phyloP scores from a whole-genome alignment of 1,140 invertebrate species.

The Rhyzopertha dominica region DNA sequence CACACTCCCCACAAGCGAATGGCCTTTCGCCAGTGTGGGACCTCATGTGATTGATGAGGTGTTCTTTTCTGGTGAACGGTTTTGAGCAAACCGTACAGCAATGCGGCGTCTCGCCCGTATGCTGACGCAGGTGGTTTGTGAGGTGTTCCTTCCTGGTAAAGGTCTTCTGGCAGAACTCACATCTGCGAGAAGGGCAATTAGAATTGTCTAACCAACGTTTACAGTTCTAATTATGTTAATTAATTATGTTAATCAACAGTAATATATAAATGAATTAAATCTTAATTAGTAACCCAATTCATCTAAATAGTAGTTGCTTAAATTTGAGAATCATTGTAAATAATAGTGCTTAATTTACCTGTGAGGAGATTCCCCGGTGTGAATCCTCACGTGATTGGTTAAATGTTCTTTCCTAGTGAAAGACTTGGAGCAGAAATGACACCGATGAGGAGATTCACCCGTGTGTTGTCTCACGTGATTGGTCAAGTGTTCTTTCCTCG shows the following conservation, averaged over 20 bases:
- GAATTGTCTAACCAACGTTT: too few species aligned
- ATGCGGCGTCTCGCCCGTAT: conserved; percentile 68
- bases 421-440: conserved; percentile 76
- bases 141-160: conserved; percentile 80
- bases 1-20: conserved; percentile 75
- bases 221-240: too few species aligned
- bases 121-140: conserved; percentile 67
- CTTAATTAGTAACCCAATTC: too few species aligned
- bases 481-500: conserved; percentile 84
- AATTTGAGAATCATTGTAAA: too few species aligned
- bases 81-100: conserved; percentile 67
- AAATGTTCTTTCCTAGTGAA: conserved; percentile 81
- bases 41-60: conserved; percentile 70
- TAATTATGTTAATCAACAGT: too few species aligned
- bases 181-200: too few species aligned
- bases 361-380: too few species aligned
- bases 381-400: conserved; percentile 67
- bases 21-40: conserved; percentile 86
- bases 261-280: too few species aligned
- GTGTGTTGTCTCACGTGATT: conserved; percentile 76
- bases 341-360: too few species aligned
- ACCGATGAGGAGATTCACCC: conserved; percentile 76
- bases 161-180: conserved; percentile 73
- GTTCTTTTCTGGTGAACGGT: conserved; percentile 63
- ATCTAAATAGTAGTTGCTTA: too few species aligned